phyloP scores from a whole-genome alignment of 2,888 invertebrate genomes.

The Epinotia brunnichana region DNA sequence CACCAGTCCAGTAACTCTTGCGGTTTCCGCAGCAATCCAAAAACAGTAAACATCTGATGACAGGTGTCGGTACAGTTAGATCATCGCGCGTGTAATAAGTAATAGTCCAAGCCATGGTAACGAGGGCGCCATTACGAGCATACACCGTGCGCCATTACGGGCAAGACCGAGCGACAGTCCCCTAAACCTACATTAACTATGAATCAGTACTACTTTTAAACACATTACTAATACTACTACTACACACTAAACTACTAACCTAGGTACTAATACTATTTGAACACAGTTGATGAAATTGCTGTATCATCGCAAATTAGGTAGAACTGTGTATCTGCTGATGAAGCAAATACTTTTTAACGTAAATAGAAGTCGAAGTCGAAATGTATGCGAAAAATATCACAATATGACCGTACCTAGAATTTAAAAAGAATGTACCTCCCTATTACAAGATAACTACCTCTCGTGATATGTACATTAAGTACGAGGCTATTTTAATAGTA shows the following conservation, averaged over 20 bases:
- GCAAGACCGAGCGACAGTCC: neutral
- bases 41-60: conserved; percentile 6
- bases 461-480: too few relatives aligned
- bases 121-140: neutral
- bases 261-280: neutral
- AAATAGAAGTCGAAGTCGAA: too few relatives aligned
- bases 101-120: too few relatives aligned
- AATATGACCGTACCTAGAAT: too few relatives aligned
- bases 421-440: too few relatives aligned
- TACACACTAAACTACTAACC: too few relatives aligned
- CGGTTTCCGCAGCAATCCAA: neutral
- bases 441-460: too few relatives aligned
- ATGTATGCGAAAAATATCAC: too few relatives aligned
- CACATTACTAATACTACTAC: too few relatives aligned
- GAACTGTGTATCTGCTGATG: neutral
- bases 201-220: too few relatives aligned
- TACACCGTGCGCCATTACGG: neutral
- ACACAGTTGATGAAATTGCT: neutral
- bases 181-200: too few relatives aligned
- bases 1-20: neutral
- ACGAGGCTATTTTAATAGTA: too few relatives aligned
- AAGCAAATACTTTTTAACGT: neutral
- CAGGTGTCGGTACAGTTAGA: conserved; percentile 2
- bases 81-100: neutral
- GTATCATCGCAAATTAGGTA: neutral